Evolutionary conservation across 1,140 invertebrate species (phyloP).

Genomic region (Eriocheir sinensis): DNA sequence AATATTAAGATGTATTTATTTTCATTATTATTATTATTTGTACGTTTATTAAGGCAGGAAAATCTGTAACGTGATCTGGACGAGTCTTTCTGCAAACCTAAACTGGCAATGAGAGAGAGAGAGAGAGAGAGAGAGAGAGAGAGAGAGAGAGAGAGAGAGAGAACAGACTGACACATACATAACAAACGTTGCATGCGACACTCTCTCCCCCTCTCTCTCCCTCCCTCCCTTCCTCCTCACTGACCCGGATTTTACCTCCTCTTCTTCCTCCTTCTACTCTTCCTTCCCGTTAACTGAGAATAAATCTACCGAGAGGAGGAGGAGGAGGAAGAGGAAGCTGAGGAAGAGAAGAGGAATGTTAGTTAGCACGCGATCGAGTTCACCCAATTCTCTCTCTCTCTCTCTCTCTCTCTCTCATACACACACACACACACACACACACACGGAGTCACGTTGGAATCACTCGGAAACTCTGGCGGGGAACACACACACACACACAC

Average conservation of each 20-base stretch:
- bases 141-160: neutral
- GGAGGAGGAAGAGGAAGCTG: neutral
- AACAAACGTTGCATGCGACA: neutral
- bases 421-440: neutral
- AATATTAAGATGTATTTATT: too few species aligned
- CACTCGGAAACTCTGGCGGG: neutral
- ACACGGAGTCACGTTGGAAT: neutral
- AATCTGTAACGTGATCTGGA: neutral
- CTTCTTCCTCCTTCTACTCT: neutral
- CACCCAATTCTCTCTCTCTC: neutral
- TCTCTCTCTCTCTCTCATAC: conserved; percentile 13
- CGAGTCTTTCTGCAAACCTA: too few species aligned
- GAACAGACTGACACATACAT: too few species aligned
- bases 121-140: conserved; percentile 15
- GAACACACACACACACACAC: too few species aligned
- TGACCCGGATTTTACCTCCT: neutral
- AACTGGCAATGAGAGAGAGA: neutral
- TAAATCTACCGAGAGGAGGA: too few species aligned
- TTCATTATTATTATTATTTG: too few species aligned
- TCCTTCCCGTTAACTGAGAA: too few species aligned
- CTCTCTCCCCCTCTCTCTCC: neutral
- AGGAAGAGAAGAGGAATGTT: neutral
- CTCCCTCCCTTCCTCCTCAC: neutral
- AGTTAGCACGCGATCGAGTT: neutral
- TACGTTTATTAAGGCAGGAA: too few species aligned